Conservation (phyloP, 1,140 invertebrate species). For the Popillia japonica region DNA sequence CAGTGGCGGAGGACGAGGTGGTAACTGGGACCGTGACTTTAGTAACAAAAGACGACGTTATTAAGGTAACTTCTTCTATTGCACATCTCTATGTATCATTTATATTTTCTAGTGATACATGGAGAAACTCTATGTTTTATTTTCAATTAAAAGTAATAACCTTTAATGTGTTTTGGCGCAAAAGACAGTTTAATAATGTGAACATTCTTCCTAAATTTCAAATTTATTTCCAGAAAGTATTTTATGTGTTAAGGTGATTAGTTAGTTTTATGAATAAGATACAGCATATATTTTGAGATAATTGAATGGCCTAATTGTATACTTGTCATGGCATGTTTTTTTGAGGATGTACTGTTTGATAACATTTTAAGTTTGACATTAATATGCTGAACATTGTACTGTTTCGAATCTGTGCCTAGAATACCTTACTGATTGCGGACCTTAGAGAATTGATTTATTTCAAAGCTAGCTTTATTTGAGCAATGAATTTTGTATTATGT, state of each 20-base stretch:
- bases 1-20: slow-evolving; percentile 41
- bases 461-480: background rate
- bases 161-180: background rate
- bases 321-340: background rate
- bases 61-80: slow-evolving; percentile 33
- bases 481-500: slow-evolving; percentile 8
- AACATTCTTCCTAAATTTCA: background rate
- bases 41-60: slow-evolving; percentile 40
- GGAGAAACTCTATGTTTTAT: background rate
- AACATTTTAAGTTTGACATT: background rate
- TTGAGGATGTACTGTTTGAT: background rate
- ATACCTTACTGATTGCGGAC: background rate
- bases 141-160: background rate
- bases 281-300: background rate
- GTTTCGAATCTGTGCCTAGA: background rate
- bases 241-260: background rate
- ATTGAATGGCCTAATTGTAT: background rate
- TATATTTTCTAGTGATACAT: background rate
- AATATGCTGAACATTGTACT: background rate
- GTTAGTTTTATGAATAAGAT: background rate
- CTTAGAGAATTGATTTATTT: background rate
- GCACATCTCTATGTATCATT: slow-evolving; percentile 15
- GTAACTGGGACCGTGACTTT: slow-evolving; percentile 55
- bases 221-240: background rate
- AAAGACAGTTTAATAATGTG: background rate